phyloP scores from a whole-genome alignment of 2,113 vertebrate genomes.

The Catharus minimus region DNA sequence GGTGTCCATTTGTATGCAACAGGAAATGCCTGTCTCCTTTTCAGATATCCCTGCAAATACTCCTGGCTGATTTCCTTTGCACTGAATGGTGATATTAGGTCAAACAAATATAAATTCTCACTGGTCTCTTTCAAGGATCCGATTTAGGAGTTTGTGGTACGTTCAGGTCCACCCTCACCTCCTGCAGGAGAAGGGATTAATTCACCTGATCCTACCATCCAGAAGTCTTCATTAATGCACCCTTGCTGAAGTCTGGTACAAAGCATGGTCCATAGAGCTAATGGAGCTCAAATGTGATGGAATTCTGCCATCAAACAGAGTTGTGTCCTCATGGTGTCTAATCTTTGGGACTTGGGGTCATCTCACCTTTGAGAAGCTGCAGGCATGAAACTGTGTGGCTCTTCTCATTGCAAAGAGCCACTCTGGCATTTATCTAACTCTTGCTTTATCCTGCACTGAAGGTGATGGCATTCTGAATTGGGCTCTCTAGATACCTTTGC shows the following conservation, averaged over 20 bases:
- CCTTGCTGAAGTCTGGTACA: neutral
- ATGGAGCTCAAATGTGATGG: neutral
- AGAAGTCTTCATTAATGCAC: neutral
- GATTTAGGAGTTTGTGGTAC: neutral
- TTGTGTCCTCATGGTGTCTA: neutral
- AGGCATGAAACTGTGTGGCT: neutral
- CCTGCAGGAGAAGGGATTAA: neutral
- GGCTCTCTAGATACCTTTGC: neutral
- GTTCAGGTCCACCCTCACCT: neutral
- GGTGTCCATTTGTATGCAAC: conserved; percentile 70
- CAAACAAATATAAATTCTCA: conserved; percentile 9
- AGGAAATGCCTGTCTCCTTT: conserved; percentile 76
- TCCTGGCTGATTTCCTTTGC: conserved; percentile 44
- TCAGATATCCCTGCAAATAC: conserved; percentile 73
- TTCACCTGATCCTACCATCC: neutral
- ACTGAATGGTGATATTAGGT: neutral
- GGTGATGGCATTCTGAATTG: neutral
- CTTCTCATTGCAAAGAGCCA: neutral
- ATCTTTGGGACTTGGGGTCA: neutral
- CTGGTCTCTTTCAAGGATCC: neutral
- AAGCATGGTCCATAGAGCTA: neutral
- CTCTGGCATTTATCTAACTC: neutral
- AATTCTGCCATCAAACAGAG: neutral
- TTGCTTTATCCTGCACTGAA: neutral
- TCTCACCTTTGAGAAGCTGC: neutral